A percentile compares a stretch with the other conserved stretches of the same genome.
Conservation (phyloP, 1,140 invertebrate species). For the Drosophila lacertosa region DNA sequence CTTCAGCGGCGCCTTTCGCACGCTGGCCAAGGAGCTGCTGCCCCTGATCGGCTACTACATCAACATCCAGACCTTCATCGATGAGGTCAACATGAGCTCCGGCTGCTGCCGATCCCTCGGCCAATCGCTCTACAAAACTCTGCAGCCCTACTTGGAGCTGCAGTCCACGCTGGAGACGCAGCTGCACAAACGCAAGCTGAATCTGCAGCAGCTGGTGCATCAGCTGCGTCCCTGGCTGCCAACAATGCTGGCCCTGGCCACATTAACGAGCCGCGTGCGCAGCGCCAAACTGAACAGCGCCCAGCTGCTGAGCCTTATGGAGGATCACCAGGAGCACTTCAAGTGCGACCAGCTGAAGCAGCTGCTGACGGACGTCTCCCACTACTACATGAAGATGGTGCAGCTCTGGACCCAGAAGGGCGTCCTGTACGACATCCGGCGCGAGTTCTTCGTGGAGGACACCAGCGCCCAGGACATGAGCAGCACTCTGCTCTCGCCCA, state of each 20-base stretch:
- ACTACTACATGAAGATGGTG: slow-evolving; percentile 69
- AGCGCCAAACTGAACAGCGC: slow-evolving; percentile 20
- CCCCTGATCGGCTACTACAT: slow-evolving; percentile 60
- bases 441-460: slow-evolving; percentile 66
- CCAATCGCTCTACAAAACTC: slow-evolving; percentile 12
- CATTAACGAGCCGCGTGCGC: slow-evolving; percentile 28
- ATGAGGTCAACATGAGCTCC: slow-evolving; percentile 47
- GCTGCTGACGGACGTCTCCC: slow-evolving; percentile 26
- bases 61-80: slow-evolving; percentile 60
- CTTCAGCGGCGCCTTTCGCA: slow-evolving; percentile 45
- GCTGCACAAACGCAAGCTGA: slow-evolving; percentile 31
- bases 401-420: slow-evolving; percentile 70
- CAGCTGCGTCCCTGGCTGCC: slow-evolving; percentile 58
- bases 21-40: slow-evolving; percentile 45
- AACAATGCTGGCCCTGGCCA: slow-evolving; percentile 34
- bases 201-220: slow-evolving; percentile 48
- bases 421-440: slow-evolving; percentile 44
- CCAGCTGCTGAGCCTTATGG: slow-evolving; percentile 48
- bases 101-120: slow-evolving; percentile 34
- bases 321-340: slow-evolving; percentile 28
- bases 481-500: slow-evolving; percentile 49
- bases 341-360: slow-evolving; percentile 17
- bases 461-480: slow-evolving; percentile 38
- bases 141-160: slow-evolving; percentile 57
- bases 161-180: slow-evolving; percentile 53